Base-by-base conservation (phyloP, 2,888 invertebrate genomes). In the Linnaemya vulpina region DNA sequence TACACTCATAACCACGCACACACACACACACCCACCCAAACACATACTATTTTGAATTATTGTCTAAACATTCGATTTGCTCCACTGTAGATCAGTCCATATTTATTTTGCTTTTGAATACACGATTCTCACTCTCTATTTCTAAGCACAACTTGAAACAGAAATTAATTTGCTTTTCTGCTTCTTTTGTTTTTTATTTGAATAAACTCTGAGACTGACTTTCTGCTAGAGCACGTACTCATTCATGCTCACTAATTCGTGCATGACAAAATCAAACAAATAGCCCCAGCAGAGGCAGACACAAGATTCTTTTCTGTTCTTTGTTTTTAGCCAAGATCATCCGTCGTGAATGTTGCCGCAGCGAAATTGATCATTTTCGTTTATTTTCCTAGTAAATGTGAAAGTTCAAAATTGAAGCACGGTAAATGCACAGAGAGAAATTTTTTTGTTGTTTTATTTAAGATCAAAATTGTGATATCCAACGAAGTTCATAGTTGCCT, bases 81-180 rank as follows among this genome's bases (percentile, higher is more conserved):
- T 70, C 76, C 76, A 71, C 78, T 63, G 78, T 78, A 20, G 62
- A 71, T 62, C 53, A 62, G 51, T 35, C 17, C 51, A 30, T 62
- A n/a, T 62, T 25, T 51, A 15, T n/a, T 58, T 49, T 22, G 15
- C n/a, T 51, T 78, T 40, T 25, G 5, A 3, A 40, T 22, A 51
- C 62, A 17, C 13, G 35, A 30, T 22, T 70, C 84, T 84, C 86
- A 22, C 79, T 84, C 84, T 84, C 85, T 46, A 82, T 85, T 85
- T 79, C 85, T 85, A 85, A 85, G 74, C 78, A 51, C 15, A 67
- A 70, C 75, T 78, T 77, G 17, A n/a, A 17, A 35, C 43, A 60
- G 30, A 58, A 62, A 73, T 58, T 43, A 17, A 20, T 55, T 60
- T 10, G 43, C 15, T 43, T 40, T 3, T 20, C 20, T 53, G 7